Conservation (phyloP, 2,113 vertebrate species). For the Gymnorhina tibicen region DNA sequence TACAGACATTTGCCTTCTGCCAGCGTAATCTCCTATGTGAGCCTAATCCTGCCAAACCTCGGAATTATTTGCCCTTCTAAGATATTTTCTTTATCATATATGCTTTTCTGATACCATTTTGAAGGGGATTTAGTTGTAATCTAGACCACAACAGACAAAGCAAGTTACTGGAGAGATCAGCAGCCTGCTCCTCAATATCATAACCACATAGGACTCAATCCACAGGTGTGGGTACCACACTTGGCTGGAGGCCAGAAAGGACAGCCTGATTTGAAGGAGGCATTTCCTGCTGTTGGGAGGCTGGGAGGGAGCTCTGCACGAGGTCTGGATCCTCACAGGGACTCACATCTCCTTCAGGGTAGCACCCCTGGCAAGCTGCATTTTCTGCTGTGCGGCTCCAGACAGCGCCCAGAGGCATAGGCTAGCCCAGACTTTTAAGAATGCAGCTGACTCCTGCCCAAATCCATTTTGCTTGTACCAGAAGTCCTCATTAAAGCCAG, state of each 20-base stretch:
- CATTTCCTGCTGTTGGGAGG: neutral
- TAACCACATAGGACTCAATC: accelerated
- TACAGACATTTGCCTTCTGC: neutral
- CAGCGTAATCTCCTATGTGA: neutral
- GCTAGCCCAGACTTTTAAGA: accelerated
- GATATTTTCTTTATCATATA: neutral
- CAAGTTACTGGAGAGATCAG: neutral
- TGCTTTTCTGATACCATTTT: neutral
- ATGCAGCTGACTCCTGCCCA: neutral
- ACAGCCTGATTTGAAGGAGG: neutral
- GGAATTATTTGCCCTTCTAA: neutral
- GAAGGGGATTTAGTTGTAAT: neutral
- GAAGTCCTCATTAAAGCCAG: neutral
- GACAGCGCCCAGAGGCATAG: accelerated
- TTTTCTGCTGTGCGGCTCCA: neutral
- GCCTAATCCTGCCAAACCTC: neutral
- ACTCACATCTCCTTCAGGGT: neutral
- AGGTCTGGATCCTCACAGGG: neutral
- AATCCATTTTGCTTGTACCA: neutral
- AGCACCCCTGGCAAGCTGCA: neutral
- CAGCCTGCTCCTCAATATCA: neutral
- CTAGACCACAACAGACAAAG: neutral
- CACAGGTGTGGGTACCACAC: neutral
- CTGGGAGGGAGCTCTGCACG: accelerated
- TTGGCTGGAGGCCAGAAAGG: neutral